These are phyloP conservation scores for Cervus canadensis DNA, from an alignment of 2,113 vertebrate species.

Conservation along the genomic window DNA sequence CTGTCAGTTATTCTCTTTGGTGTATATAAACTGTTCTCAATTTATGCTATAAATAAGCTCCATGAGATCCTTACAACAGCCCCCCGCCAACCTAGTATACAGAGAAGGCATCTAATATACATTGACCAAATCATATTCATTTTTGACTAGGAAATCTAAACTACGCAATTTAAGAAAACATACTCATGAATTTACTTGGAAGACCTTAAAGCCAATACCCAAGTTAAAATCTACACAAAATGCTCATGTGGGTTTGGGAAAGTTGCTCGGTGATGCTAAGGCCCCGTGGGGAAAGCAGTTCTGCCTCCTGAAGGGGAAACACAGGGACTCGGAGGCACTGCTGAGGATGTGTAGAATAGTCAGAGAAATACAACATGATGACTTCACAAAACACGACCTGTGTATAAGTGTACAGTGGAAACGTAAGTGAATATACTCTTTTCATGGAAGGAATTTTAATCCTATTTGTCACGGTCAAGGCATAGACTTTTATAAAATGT, in stretches of 20 bases:
- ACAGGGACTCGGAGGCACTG: accelerated
- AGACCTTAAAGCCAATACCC: not conserved
- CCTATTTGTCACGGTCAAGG: not conserved
- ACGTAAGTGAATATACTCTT: not conserved
- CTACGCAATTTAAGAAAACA: not conserved
- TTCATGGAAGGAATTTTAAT: slow-evolving; percentile 20
- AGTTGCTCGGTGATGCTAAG: not conserved
- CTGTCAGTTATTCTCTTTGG: not conserved
- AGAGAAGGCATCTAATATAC: not conserved
- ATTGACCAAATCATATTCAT: not conserved
- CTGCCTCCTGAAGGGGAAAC: not conserved
- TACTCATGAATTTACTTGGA: not conserved
- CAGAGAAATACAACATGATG: not conserved
- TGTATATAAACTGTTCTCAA: not conserved
- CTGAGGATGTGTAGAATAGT: not conserved
- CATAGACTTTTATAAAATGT: not conserved
- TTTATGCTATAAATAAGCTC: not conserved
- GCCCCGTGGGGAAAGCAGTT: not conserved
- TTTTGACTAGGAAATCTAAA: not conserved
- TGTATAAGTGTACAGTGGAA: not conserved
- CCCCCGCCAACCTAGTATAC: not conserved
- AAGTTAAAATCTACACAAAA: not conserved
- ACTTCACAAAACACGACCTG: not conserved
- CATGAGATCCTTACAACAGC: not conserved
- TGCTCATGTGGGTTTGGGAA: not conserved